Percentiles rank a stretch among this genome's conserved stretches.
These are phyloP conservation scores for Octopus sinensis DNA, from an alignment of 1,140 invertebrate genomes.

Conservation along the genomic window DNA sequence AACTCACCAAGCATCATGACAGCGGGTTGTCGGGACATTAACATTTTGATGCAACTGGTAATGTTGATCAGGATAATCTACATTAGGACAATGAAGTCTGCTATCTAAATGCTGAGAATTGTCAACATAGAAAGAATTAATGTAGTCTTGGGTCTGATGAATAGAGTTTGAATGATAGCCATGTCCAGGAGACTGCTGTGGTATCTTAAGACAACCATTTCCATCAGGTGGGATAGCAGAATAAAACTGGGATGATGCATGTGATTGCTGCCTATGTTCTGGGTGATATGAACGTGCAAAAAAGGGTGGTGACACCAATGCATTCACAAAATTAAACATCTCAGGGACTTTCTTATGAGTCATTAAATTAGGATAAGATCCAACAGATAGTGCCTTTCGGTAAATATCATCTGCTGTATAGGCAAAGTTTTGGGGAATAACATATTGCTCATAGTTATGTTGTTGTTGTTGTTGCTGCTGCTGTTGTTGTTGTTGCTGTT, in stretches of 20 bases:
- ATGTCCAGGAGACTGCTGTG: too few species aligned
- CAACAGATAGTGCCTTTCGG: constrained; percentile 27
- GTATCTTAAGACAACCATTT: too few species aligned
- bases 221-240: not conserved
- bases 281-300: not conserved
- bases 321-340: constrained; percentile 1
- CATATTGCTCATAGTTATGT: constrained; percentile 37
- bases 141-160: too few species aligned
- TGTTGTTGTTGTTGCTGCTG: not conserved
- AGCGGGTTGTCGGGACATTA: too few species aligned
- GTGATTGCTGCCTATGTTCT: not conserved
- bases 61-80: too few species aligned
- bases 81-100: too few species aligned
- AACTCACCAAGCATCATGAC: too few species aligned
- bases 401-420: constrained; percentile 46
- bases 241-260: not conserved
- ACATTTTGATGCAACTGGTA: too few species aligned
- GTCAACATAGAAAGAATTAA: too few species aligned
- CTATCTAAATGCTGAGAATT: too few species aligned
- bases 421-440: constrained; percentile 33
- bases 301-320: not conserved
- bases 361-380: not conserved
- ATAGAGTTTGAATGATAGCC: too few species aligned
- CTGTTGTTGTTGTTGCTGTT: not conserved
- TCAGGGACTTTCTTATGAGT: not conserved